Evolutionary conservation across 2,113 vertebrate species (phyloP).

Genomic region (Tonatia bakeri): DNA sequence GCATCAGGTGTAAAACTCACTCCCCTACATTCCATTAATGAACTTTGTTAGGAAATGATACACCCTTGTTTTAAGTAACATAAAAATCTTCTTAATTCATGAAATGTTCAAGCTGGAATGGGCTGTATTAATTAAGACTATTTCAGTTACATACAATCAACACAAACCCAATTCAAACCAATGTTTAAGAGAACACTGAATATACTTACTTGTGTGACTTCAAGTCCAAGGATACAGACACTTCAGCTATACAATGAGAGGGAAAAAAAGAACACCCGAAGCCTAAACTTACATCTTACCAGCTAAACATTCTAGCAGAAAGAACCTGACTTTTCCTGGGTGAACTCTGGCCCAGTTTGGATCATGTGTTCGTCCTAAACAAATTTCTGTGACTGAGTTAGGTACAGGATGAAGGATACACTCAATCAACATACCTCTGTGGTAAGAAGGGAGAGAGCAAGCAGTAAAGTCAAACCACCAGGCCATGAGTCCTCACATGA

Average conservation of each 20-base stretch:
- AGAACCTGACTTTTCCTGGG: not conserved
- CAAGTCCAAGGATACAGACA: not conserved
- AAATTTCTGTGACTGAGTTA: not conserved
- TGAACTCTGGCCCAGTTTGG: not conserved
- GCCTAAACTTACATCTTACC: not conserved
- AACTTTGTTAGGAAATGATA: constrained; percentile 20
- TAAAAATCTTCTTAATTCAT: not conserved
- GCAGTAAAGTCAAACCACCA: not conserved
- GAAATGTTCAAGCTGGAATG: not conserved
- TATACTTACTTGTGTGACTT: not conserved
- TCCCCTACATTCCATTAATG: not conserved
- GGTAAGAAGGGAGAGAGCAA: not conserved
- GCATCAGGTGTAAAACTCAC: not conserved
- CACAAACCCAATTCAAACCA: not conserved
- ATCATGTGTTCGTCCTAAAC: not conserved
- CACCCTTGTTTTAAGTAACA: not conserved
- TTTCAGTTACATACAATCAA: not conserved
- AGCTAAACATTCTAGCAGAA: not conserved
- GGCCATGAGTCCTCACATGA: not conserved
- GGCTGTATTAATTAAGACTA: not conserved
- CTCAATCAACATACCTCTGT: not conserved
- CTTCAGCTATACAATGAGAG: not conserved
- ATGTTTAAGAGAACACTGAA: not conserved
- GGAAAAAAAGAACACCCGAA: not conserved
- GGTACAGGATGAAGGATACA: not conserved